Conservation (phyloP, 2,797 vertebrate species). For the Coregonus suidteri region DNA sequence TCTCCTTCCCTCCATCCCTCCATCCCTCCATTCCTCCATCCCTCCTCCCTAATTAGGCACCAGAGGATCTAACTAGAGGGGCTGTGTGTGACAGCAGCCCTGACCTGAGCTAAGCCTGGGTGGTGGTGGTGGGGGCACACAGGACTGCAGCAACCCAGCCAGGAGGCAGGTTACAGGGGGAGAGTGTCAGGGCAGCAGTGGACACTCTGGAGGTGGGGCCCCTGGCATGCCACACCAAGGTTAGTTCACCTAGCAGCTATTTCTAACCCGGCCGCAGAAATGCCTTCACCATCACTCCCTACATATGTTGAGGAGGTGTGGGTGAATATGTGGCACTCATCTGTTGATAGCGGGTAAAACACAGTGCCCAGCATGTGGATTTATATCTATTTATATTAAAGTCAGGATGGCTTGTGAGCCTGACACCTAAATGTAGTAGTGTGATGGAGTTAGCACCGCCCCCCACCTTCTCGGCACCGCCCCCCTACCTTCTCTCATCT, state of each 20-base stretch:
- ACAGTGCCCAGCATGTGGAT: slow-evolving; percentile 73
- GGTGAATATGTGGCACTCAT: slow-evolving; percentile 74
- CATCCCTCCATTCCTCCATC: not conserved
- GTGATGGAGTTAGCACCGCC: slow-evolving; percentile 21
- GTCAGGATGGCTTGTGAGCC: slow-evolving; percentile 72
- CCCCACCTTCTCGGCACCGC: no score
- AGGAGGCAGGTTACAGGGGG: slow-evolving; percentile 18
- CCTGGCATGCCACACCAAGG: slow-evolving; percentile 52
- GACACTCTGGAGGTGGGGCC: not conserved
- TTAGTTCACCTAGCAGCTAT: slow-evolving; percentile 78
- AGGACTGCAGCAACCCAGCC: slow-evolving; percentile 31
- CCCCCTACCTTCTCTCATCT: slow-evolving; percentile 17
- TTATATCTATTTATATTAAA: slow-evolving; percentile 88
- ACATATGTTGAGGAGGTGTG: slow-evolving; percentile 80
- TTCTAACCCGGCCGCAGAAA: slow-evolving; percentile 72
- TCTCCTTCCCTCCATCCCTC: slow-evolving; percentile 2
- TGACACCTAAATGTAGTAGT: slow-evolving; percentile 76
- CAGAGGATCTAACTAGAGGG: slow-evolving; percentile 20
- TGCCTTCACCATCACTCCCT: slow-evolving; percentile 64
- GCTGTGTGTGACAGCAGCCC: not conserved
- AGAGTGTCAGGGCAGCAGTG: slow-evolving; percentile 2
- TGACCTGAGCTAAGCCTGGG: slow-evolving; percentile 28
- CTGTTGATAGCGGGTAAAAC: slow-evolving; percentile 73
- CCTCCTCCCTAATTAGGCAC: slow-evolving; percentile 7
- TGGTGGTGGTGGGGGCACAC: slow-evolving; percentile 16